Percentiles rank a stretch among this genome's conserved stretches.
Evolutionary conservation across 1,140 invertebrate species (phyloP).

Genomic region (Drosophila bipectinata): DNA sequence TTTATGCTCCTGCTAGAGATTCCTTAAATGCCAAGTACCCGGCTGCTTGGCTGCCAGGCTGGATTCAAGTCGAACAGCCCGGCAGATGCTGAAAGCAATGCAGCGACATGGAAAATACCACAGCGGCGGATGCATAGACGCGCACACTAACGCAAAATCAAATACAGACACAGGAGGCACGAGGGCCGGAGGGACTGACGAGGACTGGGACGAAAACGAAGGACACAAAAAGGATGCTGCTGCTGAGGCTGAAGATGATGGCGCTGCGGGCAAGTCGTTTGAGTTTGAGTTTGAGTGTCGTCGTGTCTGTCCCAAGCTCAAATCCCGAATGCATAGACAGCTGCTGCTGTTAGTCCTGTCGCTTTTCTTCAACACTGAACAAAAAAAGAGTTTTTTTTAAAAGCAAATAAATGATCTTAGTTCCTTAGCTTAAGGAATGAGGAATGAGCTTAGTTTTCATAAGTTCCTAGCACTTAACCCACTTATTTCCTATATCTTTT

Average conservation of each 20-base stretch:
- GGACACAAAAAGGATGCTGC: constrained; percentile 11
- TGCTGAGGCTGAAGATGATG: constrained; percentile 28
- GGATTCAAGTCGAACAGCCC: constrained; percentile 46
- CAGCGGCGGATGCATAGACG: constrained; percentile 58
- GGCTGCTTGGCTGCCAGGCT: constrained; percentile 1
- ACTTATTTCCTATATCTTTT: too few relatives aligned
- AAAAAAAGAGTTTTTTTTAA: background rate
- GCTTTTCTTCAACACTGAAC: constrained; percentile 18
- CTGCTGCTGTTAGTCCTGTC: constrained; percentile 32
- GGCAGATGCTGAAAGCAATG: constrained; percentile 72
- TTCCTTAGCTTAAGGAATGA: too few relatives aligned
- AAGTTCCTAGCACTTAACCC: too few relatives aligned
- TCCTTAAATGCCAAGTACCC: constrained; percentile 51
- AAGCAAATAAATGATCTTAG: too few relatives aligned
- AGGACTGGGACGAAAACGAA: constrained; percentile 1
- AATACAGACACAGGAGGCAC: constrained; percentile 15
- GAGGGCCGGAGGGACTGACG: background rate
- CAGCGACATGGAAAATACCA: constrained; percentile 78
- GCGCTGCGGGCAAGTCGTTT: constrained; percentile 44
- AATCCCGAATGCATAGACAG: constrained; percentile 77
- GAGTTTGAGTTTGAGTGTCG: constrained; percentile 39
- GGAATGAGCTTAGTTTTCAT: too few relatives aligned
- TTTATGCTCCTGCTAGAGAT: constrained; percentile 46
- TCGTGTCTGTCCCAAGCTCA: constrained; percentile 60
- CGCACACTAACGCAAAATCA: background rate